phyloP scores from a whole-genome alignment of 2,113 vertebrate species.

The Percopsis transmontana region DNA sequence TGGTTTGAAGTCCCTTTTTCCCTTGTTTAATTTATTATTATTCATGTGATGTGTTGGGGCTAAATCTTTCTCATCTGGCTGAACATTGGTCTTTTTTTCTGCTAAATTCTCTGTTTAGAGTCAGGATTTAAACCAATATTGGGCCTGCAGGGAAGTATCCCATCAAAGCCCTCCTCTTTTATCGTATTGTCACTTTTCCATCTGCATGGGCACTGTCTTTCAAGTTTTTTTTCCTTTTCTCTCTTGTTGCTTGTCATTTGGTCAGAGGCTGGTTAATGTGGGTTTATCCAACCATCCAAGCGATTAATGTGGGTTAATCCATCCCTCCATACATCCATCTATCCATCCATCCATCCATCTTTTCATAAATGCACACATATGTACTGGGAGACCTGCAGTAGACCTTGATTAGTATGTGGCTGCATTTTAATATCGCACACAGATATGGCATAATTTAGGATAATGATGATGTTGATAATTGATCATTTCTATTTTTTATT shows the following conservation, averaged over 20 bases:
- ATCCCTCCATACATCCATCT: conserved; percentile 45
- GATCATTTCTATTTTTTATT: conserved; percentile 5
- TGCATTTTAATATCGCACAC: background rate
- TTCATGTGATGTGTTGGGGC: conserved; percentile 70
- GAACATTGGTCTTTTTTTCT: conserved; percentile 54
- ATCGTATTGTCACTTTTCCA: conserved; percentile 73
- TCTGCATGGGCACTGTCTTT: conserved; percentile 69
- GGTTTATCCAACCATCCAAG: conserved; percentile 67
- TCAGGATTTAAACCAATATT: conserved; percentile 79
- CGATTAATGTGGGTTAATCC: conserved; percentile 68
- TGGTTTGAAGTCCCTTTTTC: conserved; percentile 44
- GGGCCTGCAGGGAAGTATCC: conserved; percentile 60
- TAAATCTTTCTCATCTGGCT: conserved; percentile 71
- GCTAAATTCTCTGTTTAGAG: conserved; percentile 58
- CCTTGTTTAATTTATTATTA: conserved; percentile 74
- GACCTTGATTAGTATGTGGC: background rate
- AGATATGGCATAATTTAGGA: background rate
- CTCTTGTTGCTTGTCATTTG: conserved; percentile 53
- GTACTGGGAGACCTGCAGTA: conserved; percentile 21
- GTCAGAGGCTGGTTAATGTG: conserved; percentile 68
- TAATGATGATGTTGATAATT: background rate
- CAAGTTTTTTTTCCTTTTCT: conserved; percentile 53
- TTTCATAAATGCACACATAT: conserved; percentile 20
- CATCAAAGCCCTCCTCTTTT: conserved; percentile 61
- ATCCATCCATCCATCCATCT: conserved; percentile 45